These are phyloP conservation scores for Campoplex capitator DNA, from an alignment of 2,888 invertebrate genomes.

Conservation along the genomic window DNA sequence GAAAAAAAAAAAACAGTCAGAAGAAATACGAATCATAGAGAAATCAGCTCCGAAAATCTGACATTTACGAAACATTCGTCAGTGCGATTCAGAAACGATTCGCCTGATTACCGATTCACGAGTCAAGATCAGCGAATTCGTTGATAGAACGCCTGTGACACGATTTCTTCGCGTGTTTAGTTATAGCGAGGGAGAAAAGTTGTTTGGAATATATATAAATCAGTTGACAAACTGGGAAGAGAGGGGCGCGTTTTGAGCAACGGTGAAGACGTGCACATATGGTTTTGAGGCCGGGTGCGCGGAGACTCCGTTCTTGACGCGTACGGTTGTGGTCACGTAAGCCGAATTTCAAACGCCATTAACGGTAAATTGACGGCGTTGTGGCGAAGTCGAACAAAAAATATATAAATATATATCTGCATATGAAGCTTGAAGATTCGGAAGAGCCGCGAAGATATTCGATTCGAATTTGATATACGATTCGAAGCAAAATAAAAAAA, in stretches of 20 bases:
- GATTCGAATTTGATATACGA: constrained; percentile 61
- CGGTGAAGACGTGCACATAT: constrained; percentile 57
- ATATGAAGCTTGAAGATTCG: constrained; percentile 18
- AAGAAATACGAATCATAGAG: too few relatives aligned
- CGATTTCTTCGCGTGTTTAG: too few relatives aligned
- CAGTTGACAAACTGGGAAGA: constrained; percentile 13
- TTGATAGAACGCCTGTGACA: too few relatives aligned
- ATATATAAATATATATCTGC: constrained; percentile 3
- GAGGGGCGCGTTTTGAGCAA: constrained; percentile 52
- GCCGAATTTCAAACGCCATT: constrained; percentile 70
- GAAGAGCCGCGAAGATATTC: constrained; percentile 27
- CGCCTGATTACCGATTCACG: too few relatives aligned
- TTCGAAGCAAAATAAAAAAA: constrained; percentile 41
- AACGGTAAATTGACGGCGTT: constrained; percentile 63
- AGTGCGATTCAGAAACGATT: too few relatives aligned
- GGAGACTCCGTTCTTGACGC: background rate
- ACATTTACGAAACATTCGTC: too few relatives aligned
- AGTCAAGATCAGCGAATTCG: too few relatives aligned
- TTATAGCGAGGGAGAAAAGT: background rate
- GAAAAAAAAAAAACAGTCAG: too few relatives aligned
- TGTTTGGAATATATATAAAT: background rate
- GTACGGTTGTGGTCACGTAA: constrained; percentile 57
- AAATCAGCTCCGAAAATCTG: too few relatives aligned
- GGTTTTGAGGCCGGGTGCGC: constrained; percentile 55
- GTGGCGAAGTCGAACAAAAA: constrained; percentile 26